Evolutionary conservation across 2,888 invertebrate species (phyloP).

Genomic region (Andrena bucephala): DNA sequence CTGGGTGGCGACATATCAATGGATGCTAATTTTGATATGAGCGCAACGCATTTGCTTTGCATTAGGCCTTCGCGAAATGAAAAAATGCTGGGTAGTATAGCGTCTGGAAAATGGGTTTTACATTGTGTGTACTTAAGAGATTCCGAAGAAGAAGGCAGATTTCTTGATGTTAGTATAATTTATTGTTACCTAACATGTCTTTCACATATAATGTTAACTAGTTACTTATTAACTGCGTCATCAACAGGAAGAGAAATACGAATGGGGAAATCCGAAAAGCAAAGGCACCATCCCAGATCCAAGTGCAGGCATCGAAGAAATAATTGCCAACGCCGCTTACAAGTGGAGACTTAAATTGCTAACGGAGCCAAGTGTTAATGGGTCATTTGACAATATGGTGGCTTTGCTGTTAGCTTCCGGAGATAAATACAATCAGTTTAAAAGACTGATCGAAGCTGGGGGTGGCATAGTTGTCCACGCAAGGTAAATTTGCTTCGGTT

Average conservation of each 20-base stretch:
- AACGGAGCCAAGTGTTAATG: slow-evolving; percentile 79
- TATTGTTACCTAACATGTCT: neutral
- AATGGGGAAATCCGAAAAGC: slow-evolving; percentile 93
- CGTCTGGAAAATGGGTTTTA: slow-evolving; percentile 95
- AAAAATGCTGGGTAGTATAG: slow-evolving; percentile 94
- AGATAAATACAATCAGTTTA: slow-evolving; percentile 88
- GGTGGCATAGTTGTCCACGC: slow-evolving; percentile 89
- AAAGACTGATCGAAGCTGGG: slow-evolving; percentile 91
- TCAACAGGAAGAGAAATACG: slow-evolving; percentile 91
- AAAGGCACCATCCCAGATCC: slow-evolving; percentile 85
- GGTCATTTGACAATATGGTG: slow-evolving; percentile 85
- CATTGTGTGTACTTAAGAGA: slow-evolving; percentile 91
- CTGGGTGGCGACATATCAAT: slow-evolving; percentile 90
- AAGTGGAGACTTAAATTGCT: slow-evolving; percentile 89
- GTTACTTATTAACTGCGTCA: neutral
- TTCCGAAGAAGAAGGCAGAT: slow-evolving; percentile 87
- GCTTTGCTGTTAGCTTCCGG: slow-evolving; percentile 88
- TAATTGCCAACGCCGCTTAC: slow-evolving; percentile 87
- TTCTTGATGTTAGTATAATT: slow-evolving; percentile 87
- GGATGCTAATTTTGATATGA: slow-evolving; percentile 87
- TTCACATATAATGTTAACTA: neutral
- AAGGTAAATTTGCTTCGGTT: slow-evolving; percentile 84
- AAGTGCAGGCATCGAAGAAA: slow-evolving; percentile 83
- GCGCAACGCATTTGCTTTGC: slow-evolving; percentile 92
- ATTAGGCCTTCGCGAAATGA: slow-evolving; percentile 92